Evolutionary conservation across 35 echinoderm and acorn worm species (phyloP), one percentile per base, ranked within the genome.

Genomic region (Apostichopus parvimensis): DNA sequence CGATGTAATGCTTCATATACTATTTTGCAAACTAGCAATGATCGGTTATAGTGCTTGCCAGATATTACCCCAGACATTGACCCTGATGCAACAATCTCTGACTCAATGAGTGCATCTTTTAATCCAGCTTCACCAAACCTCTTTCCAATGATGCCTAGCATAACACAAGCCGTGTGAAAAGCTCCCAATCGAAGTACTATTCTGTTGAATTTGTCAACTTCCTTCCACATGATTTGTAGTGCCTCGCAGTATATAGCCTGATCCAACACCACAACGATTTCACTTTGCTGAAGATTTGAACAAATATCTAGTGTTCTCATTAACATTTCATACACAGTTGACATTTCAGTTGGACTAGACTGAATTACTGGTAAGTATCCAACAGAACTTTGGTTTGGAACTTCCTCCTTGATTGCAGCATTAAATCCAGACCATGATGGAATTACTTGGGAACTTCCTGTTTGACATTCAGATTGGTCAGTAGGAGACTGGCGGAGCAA

Each of bases 61-160:
- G 14, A 56, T 15, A 91, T n/a, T 8, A 77, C 53, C 45, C 89
- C 68, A 11, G 25, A 53, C 14, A 91, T 54, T 54, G 89, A 91
- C 5, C 71, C 89, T 24, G 65, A 13, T 7, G 78, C 73, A 8
- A 28, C 26, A 28, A 28, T 28, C 26, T 13, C 28, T 1, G 90
- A 54, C 5, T 91, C 90, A 54, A 91, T 80, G 4, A 79, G 54
- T 52, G 57, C 66, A 80, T 92, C 79, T 84, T 92, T 26, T 20
- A 92, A 71, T 12, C 91, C 91, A 53, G 91, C 73, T 14, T 91
- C 90, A 14, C 77, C 9, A 26, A 91, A 91, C 25, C 79, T 79
- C 79, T 85, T 92, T 14, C 91, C 91, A 68, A 92, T 92, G 3
- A 26, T 18, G 9, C 77, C 78, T 11, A 92, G 78, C 56, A 84